Base-by-base conservation (phyloP, 2,113 vertebrate genomes). In the Mellivora capensis region DNA sequence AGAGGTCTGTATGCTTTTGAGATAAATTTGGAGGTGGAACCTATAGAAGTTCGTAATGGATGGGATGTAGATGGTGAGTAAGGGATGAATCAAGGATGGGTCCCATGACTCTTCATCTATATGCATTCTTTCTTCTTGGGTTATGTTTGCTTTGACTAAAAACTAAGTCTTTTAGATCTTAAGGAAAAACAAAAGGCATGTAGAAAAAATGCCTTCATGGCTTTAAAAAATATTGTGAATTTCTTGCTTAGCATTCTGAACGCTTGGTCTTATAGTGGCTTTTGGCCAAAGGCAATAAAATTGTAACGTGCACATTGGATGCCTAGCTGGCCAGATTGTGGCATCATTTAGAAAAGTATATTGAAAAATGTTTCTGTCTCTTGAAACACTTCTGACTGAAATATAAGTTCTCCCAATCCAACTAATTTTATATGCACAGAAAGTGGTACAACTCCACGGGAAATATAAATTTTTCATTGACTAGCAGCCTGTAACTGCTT, bases 391-490 rank as follows among this genome's bases (percentile, higher is more conserved):
- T 97, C 67, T 11, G 34, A 96, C 86, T 94, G 69, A 74, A 94
- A 97, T 95, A 15, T 10, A 96, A 96, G 12, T 71, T 52, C 90
- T 80, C 62, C 39, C 37, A 97, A n/a, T 93, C 90, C 87, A 96
- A 71, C 64, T 96, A 94, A 97, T 97, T 98, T 97, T 97, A 97
- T 90, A 91, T 90, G 72, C 62, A 88, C 76, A 92, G 85, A 95
- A 87, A 84, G 76, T 94, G 85, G 49, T 97, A 91, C 94, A 90
- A 85, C n/a, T 98, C 31, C 92, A 97, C 6, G 14, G 96, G 67
- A 93, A 94, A 96, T 91, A 88, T 3, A 13, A 2, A 0, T 61
- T 97, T 98, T 97, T 97, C 29, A 49, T 85, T 96, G 97, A 82
- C 91, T 97, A 97, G 80, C 76, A 62, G 54, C 83, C 62, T 97